Evolutionary conservation across 2,888 invertebrate genomes (phyloP), one percentile per base, ranked within the genome.

Genomic region (Acrocyrtus sp.): DNA sequence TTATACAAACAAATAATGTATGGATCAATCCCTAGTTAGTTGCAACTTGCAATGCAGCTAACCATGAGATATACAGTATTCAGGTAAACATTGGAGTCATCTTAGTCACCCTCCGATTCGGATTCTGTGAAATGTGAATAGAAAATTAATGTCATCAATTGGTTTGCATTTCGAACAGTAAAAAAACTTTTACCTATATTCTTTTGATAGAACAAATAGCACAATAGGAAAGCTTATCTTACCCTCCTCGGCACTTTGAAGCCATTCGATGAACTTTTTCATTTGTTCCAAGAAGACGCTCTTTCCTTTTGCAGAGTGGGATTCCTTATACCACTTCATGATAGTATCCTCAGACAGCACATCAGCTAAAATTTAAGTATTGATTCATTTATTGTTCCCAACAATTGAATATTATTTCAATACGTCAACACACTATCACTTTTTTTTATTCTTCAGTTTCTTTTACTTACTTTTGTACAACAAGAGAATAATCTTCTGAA

Each of bases 261-360:
- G 88, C 97, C 97, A 98, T 86, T 98, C 97, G 62, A 97, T 90
- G 84, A 98, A 97, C 87, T 94, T 93, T 87, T 95, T 95, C 95
- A 96, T 97, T 88, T 98, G 97, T 84, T 96, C 96, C 82, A 97
- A 90, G 89, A 98, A 98, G 88, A 96, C 93, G 89, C 95, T 92
- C 88, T 97, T 97, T 82, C 98, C 98, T 87, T 97, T 98, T 82
- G 90, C 88, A 81, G 94, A 94, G 87, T 95, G 96, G 81, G 92
- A 90, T 82, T 96, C 95, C 85, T 94, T 94, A 88, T 94, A 97
- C 97, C 98, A 98, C 86, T 94, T 95, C 83, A 97, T 87, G 84
- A 98, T 96, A 80, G 92, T 92, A 87, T 95, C 96, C 87, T 98
- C 98, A 27, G 95, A 94, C 81, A 98, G 88, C 77, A 98, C 94